Base-by-base conservation (phyloP, 2,888 invertebrate genomes). In the Salticus scenicus region DNA sequence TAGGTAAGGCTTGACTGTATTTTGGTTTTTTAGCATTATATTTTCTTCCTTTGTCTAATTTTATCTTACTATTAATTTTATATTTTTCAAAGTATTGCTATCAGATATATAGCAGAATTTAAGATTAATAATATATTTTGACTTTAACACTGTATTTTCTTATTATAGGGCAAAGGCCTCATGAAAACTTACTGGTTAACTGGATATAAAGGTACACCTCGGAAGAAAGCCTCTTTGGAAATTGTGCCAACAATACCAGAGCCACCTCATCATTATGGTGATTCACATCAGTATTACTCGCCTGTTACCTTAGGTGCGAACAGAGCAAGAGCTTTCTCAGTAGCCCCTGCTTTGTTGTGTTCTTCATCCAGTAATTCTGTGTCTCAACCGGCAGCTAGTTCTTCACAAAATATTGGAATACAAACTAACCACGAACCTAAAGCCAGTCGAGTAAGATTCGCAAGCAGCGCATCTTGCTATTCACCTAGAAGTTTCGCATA, bases 151-250 rank as follows among this genome's bases (percentile, higher is more conserved):
- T 37, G 4, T 10, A 4, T 37, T 37, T 37, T 10, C 37, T 10
- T 47, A 4, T 73, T 64, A 14, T 28, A 88, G 88, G 88, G 88
- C 4, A 88, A 88, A 75, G 88, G 88, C 1, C 63, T 72, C 28
- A 88, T 88, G 88, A 87, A 86, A 28, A 88, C 88, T 0, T 88
- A 87, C 24, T 88, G 88, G 88, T 37, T 88, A 14, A 80, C 78
- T 24, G 79, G 82, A 1, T 75, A 82, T 42, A 84, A 87, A 76
- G 79, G 86, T 24, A 78, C 79, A 5, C 75, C 80, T 7, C 28
- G 78, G 0, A 73, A 72, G 41, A 80, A 76, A 47, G 86, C 76
- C 0, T 86, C 80, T 8, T 24, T 84, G 20, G 85, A 85, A 14
- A 85, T 78, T 4, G 33, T 79, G 12, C 80, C 79, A 30, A 51